Evolutionary conservation across 1,140 invertebrate species (phyloP), one percentile per base, ranked within the genome.

Genomic region (Aphelinus atriplicis): DNA sequence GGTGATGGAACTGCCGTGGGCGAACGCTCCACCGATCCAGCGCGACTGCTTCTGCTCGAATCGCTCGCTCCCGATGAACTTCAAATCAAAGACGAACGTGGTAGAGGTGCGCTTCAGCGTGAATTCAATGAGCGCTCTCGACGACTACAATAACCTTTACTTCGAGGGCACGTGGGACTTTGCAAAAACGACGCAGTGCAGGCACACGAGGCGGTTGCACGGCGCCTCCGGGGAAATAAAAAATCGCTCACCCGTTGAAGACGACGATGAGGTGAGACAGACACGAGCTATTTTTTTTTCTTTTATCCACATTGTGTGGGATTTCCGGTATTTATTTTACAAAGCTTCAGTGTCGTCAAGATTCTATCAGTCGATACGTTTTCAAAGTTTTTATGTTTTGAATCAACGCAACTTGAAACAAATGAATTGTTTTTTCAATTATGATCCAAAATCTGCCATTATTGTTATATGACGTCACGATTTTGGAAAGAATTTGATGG

Each of bases 91-190:
- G 2, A 90, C 93, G 48, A 91, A 92, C 72, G 90, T 95, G 58
- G 91, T 95, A 2, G 94, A 95, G 81, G 89, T 97, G n/a, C 92
- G 93, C 80, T 95, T 96, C 80, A 91, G 92, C 55, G 93, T 95
- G 1, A 89, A 90, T 6, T 92, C 93, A 69, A 97, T 97, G 95
- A 92, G 92, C 62, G 91, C 94, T 0, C 88, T 92, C 5, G 95
- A 96, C 80, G 95, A 97, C 86, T 95, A 94, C 82, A 91, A 93
- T 67, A 93, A 94, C 70, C 90, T 95, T 57, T 93, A 92, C 74
- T 96, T 97, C 83, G 94, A 96, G 85, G 95, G 93, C 42, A 91
- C 90, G 55, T 95, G 94, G 84, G 94, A 96, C 82, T 96, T 95
- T 79, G 88, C 95, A 1, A 91, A 93, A 80, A 90, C 92, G 64